These are phyloP conservation scores for Athripsodes cinereus DNA, from an alignment of 2,888 invertebrate species.

Conservation along the genomic window DNA sequence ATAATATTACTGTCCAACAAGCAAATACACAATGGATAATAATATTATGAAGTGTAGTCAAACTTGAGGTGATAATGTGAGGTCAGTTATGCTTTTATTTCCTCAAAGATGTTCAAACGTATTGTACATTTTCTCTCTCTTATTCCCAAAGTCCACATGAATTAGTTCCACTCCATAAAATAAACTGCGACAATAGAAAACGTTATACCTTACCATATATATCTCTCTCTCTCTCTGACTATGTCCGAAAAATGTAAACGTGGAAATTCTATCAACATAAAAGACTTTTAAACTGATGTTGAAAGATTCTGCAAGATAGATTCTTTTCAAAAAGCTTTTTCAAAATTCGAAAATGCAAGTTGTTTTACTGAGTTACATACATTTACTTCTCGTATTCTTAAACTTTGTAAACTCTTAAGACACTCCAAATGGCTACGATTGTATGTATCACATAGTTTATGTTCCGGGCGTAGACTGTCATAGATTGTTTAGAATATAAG, in stretches of 20 bases:
- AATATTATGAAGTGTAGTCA: neutral
- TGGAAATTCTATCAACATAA: slow-evolving; percentile 1
- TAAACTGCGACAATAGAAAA: neutral
- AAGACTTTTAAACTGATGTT: slow-evolving; percentile 2
- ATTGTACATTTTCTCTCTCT: slow-evolving; percentile 4
- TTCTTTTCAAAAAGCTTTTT: neutral
- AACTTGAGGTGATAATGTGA: slow-evolving; percentile 8
- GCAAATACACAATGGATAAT: neutral
- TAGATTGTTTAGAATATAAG: too few species aligned
- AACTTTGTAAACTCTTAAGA: too few species aligned
- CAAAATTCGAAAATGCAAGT: neutral
- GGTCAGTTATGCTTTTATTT: slow-evolving; percentile 4
- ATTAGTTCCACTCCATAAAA: neutral
- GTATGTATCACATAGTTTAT: too few species aligned
- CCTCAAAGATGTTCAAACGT: slow-evolving; percentile 3
- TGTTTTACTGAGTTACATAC: slow-evolving; percentile 1
- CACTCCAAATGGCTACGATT: too few species aligned
- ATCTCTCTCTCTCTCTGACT: too few species aligned
- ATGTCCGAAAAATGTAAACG: slow-evolving; percentile 1
- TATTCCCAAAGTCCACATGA: neutral
- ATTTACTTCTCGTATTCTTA: neutral
- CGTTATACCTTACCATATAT: neutral
- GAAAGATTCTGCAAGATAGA: neutral
- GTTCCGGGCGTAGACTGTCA: too few species aligned
- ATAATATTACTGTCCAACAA: too few species aligned